These are phyloP conservation scores for Rhabdomys pumilio DNA, from an alignment of 2,797 vertebrate genomes.

Conservation along the genomic window DNA sequence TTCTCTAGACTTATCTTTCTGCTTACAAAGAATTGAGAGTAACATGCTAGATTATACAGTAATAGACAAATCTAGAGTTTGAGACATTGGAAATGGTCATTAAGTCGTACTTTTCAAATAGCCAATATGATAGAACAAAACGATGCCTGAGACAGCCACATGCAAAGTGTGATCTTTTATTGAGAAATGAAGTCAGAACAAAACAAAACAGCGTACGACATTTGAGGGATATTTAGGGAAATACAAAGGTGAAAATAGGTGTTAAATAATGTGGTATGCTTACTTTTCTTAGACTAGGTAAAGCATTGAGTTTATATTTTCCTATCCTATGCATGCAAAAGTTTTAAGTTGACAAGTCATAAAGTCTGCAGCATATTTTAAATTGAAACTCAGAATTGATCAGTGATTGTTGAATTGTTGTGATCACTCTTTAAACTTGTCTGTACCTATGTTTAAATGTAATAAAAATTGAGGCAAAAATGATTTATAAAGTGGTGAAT, in stretches of 20 bases:
- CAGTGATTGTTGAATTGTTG: conserved; percentile 24
- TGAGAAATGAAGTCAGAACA: conserved; percentile 24
- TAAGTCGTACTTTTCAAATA: conserved; percentile 38
- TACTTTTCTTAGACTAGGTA: conserved; percentile 44
- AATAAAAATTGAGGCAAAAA: conserved; percentile 71
- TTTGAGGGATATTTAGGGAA: neutral
- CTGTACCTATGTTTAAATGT: conserved; percentile 59
- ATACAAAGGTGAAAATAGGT: neutral
- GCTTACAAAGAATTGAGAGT: neutral
- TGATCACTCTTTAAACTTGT: conserved; percentile 34
- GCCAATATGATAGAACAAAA: neutral
- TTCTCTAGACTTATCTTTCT: neutral
- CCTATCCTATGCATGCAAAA: conserved; percentile 63
- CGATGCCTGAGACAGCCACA: neutral
- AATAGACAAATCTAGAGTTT: neutral
- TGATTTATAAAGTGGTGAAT: conserved; percentile 52
- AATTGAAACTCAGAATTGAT: conserved; percentile 39
- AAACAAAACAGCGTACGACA: neutral
- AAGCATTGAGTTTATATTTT: neutral
- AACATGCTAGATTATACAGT: neutral
- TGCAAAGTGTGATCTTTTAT: neutral
- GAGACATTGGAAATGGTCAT: neutral
- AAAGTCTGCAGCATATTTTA: conserved; percentile 54
- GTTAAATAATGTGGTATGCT: conserved; percentile 39
- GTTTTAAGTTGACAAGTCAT: conserved; percentile 53